Evolutionary conservation across 2,888 invertebrate genomes (phyloP), one percentile per base, ranked within the genome.

Genomic region (Cinara cedri): DNA sequence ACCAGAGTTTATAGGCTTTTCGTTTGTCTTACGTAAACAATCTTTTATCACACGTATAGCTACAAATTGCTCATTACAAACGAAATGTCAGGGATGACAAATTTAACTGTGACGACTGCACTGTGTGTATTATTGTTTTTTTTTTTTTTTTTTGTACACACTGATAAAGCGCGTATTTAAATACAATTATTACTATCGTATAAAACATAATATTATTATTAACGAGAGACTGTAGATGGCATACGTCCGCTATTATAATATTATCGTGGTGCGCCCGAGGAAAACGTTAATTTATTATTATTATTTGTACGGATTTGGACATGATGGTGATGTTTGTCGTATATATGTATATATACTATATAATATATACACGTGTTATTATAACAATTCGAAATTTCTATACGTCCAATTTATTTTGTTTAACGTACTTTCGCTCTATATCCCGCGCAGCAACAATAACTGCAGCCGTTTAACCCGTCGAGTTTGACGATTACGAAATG

Each of bases 371-470:
- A n/a, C n/a, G n/a, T n/a, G 19, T 19, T 19, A 34, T 65, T 34
- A 34, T 34, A 34, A 34, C 51, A 68, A 70, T 54, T 70, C 42
- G n/a, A 63, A 63, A 63, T 63, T 63, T 63, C 19, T 63, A 19
- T 19, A 63, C 44, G 42, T 13, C 42, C 63, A 42, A 42, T 63
- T 3, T 6, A 34, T 34, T 63, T 63, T 16, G 24, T 54, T 55
- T 42, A 42, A 68, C 21, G 19, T 10, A 70, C 42, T 70, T 70
- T 70, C 70, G 21, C 54, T 54, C 14, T 21, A 42, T 34, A 34
- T 34, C 46, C 42, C 14, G 6, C 34, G 34, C 34, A 34, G 34
- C 34, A 34, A 34, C 34, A 34, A 34, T 34, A 54, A 55, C 42
- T 21, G 42, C 42, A 63, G 6, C 34, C 19, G 42, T 42, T 60